These are phyloP conservation scores for Nematostella vectensis DNA, from an alignment of 92 coral and sea anemone species.

Conservation along the genomic window DNA sequence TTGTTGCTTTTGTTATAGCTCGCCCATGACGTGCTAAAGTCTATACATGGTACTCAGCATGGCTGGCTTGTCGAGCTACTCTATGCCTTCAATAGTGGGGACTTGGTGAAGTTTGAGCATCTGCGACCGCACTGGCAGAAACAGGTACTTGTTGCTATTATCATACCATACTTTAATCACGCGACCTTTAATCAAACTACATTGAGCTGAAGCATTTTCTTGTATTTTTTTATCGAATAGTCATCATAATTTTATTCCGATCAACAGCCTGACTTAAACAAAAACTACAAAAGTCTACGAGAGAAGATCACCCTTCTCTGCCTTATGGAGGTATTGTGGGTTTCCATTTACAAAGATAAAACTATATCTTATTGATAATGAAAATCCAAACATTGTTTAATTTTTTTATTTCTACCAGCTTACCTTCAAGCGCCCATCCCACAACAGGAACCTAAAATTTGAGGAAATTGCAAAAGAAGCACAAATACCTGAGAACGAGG, in stretches of 20 bases:
- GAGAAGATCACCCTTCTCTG: conserved; percentile 92
- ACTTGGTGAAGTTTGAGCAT: conserved; percentile 63
- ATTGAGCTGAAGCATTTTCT: too few species aligned
- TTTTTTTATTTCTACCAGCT: too few species aligned
- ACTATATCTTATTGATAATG: background rate
- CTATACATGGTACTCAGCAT: conserved; percentile 73
- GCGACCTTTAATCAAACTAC: too few species aligned
- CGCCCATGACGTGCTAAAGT: conserved; percentile 83
- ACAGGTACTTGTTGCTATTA: conserved; percentile 47
- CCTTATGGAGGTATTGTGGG: conserved; percentile 96
- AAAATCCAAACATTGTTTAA: background rate
- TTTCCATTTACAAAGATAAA: too few species aligned
- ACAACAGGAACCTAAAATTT: conserved; percentile 82
- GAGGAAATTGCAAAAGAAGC: conserved; percentile 84
- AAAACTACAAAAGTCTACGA: conserved; percentile 59
- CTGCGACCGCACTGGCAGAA: conserved; percentile 67
- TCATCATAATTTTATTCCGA: too few species aligned
- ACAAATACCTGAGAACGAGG: conserved; percentile 69
- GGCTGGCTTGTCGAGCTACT: conserved; percentile 84
- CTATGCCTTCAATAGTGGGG: conserved; percentile 89
- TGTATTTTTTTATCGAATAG: too few species aligned
- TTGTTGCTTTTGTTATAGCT: too few species aligned
- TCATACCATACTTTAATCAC: too few species aligned
- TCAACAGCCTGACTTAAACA: conserved; percentile 76
- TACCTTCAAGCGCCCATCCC: conserved; percentile 85